These are phyloP conservation scores for Oligia strigilis DNA, from an alignment of 2,888 invertebrate species.

Conservation along the genomic window DNA sequence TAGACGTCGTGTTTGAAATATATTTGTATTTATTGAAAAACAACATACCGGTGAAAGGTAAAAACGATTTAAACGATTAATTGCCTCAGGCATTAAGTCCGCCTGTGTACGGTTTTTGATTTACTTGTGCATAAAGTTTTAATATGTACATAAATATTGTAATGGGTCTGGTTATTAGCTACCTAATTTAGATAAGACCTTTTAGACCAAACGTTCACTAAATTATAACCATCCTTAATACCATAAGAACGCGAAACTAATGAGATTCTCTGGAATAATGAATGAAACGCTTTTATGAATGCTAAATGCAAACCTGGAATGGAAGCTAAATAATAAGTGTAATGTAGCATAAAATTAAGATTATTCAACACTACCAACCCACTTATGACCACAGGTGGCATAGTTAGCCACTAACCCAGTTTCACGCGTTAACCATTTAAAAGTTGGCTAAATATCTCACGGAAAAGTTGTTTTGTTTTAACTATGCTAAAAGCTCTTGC, in stretches of 20 bases:
- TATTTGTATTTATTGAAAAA: neutral
- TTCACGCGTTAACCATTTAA: constrained; percentile 77
- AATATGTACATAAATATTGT: neutral
- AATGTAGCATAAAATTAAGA: constrained; percentile 38
- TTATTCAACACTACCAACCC: constrained; percentile 50
- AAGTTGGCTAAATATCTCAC: constrained; percentile 79
- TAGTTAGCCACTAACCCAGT: constrained; percentile 79
- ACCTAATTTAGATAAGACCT: neutral
- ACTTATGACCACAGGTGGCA: constrained; percentile 80
- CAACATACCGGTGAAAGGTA: neutral
- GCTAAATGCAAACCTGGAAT: constrained; percentile 15
- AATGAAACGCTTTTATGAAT: constrained; percentile 7
- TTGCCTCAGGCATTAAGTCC: neutral
- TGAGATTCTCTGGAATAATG: neutral
- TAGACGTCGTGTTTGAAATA: neutral
- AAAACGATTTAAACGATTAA: neutral
- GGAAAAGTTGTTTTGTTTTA: constrained; percentile 69
- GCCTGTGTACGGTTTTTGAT: neutral
- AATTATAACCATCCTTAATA: neutral
- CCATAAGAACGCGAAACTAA: neutral
- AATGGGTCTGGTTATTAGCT: neutral
- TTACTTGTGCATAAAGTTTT: neutral
- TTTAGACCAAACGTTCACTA: neutral
- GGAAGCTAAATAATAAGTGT: constrained; percentile 21
- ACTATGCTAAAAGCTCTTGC: constrained; percentile 74